These are phyloP conservation scores for Apis mellifera DNA, from an alignment of 1,140 invertebrate species.

Conservation along the genomic window DNA sequence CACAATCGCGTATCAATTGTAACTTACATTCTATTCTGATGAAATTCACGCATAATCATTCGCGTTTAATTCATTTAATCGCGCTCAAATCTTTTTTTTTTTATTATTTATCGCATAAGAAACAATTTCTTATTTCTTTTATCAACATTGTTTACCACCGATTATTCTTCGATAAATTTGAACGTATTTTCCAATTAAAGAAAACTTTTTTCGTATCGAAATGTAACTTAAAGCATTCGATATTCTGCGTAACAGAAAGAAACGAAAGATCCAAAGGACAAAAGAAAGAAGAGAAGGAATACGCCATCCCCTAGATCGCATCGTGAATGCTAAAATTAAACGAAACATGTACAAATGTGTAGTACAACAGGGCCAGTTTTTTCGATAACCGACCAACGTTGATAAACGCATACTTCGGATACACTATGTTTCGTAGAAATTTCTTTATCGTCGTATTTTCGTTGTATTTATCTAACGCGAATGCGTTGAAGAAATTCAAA, in stretches of 20 bases:
- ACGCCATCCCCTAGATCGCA: constrained; percentile 5
- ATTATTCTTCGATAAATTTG: too few species aligned
- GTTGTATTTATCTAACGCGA: constrained; percentile 9
- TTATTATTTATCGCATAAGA: too few species aligned
- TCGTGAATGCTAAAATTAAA: constrained; percentile 41
- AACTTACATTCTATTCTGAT: too few species aligned
- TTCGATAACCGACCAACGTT: constrained; percentile 10
- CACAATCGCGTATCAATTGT: background rate
- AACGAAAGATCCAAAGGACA: background rate
- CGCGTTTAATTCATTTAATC: too few species aligned
- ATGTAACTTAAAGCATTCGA: background rate
- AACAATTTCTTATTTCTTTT: too few species aligned
- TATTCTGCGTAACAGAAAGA: background rate
- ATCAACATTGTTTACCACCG: too few species aligned
- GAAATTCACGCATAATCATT: too few species aligned
- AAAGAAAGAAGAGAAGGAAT: background rate
- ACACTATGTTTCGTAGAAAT: constrained; percentile 12
- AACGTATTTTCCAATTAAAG: too few species aligned
- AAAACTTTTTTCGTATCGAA: too few species aligned
- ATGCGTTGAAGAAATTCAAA: constrained; percentile 21
- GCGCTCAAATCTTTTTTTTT: too few species aligned
- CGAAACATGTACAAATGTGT: background rate
- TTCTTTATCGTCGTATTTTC: constrained; percentile 36
- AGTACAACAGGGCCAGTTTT: background rate
- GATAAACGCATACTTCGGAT: background rate